phyloP scores from a whole-genome alignment of 2,113 vertebrate species.

The Chionomys nivalis region DNA sequence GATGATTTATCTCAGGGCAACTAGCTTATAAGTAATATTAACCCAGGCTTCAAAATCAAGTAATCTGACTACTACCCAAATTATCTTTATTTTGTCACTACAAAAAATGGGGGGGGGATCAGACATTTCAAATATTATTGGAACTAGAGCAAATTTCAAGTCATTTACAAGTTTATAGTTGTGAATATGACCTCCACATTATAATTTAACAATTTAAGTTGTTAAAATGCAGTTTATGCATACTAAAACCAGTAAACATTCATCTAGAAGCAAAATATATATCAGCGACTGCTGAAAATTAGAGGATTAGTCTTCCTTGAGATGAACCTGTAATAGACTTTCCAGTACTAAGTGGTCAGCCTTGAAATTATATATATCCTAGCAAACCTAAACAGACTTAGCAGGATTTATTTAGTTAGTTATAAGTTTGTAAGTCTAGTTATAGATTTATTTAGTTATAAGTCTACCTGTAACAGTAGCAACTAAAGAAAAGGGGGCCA shows the following conservation, averaged over 20 bases:
- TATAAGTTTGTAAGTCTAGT: neutral
- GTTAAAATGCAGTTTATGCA: neutral
- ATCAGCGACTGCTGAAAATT: neutral
- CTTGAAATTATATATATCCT: neutral
- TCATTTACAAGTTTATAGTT: neutral
- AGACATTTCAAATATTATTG: neutral
- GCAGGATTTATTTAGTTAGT: neutral
- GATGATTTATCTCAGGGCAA: neutral
- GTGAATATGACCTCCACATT: neutral
- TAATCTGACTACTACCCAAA: neutral
- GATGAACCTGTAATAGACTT: neutral
- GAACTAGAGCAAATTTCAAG: neutral
- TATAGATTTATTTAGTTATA: neutral
- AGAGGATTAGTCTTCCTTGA: neutral
- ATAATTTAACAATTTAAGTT: constrained; percentile 18
- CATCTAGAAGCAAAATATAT: neutral
- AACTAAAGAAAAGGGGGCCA: neutral
- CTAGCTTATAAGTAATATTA: neutral
- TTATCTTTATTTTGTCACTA: constrained; percentile 8
- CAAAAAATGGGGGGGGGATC: neutral
- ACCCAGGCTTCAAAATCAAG: neutral
- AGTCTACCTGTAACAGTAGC: neutral
- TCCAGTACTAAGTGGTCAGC: neutral
- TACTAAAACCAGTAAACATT: neutral
- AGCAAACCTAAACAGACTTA: neutral